Base-by-base conservation (phyloP, 2,888 invertebrate genomes). In the Apamea sordens region DNA sequence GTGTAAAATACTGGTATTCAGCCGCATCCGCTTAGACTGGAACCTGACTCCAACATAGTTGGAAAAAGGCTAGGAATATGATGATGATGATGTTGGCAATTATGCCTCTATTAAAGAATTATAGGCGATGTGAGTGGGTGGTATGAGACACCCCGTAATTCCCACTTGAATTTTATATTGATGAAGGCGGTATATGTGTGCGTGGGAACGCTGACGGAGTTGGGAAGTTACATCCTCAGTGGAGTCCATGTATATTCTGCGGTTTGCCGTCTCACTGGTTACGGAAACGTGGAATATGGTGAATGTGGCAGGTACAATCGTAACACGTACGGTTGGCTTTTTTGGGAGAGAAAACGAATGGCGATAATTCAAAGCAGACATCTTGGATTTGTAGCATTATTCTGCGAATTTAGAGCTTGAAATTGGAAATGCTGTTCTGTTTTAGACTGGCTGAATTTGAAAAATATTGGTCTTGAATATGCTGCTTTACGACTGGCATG, bases 231-330 rank as follows among this genome's bases (percentile, higher is more conserved):
- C 32, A 18, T 59, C 7, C 8, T 11, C 28, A 24, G 56, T 82
- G 11, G 6, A 53, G 50, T 75, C 67, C n/a, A 50, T 69, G 73
- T 69, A 64, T 71, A 69, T 41, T 73, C 50, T 77, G 87, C 41
- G 84, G 80, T 80, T 87, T 70, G 8, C 74, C 68, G 84, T 77
- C 32, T 79, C 74, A 75, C 87, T 80, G 73, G 53, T 36, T 68
- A 69, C 72, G 69, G 73, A 80, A 87, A 79, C 59, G 53, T 47
- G 65, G 76, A 84, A 77, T 84, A 84, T 77, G 76, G 84, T 3
- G 75, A 76, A 74, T 47, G 72, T 84, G 84, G 67, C 85, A 87
- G 87, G 80, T 80, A 80, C 85, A 79, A 74, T 79, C 76, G 79
- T 56, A 72, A 74, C 63, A 82, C 56, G 68, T 76, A 65, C 44